These are phyloP conservation scores for Apodemia duryi DNA, from an alignment of 2,888 invertebrate species.

Conservation along the genomic window DNA sequence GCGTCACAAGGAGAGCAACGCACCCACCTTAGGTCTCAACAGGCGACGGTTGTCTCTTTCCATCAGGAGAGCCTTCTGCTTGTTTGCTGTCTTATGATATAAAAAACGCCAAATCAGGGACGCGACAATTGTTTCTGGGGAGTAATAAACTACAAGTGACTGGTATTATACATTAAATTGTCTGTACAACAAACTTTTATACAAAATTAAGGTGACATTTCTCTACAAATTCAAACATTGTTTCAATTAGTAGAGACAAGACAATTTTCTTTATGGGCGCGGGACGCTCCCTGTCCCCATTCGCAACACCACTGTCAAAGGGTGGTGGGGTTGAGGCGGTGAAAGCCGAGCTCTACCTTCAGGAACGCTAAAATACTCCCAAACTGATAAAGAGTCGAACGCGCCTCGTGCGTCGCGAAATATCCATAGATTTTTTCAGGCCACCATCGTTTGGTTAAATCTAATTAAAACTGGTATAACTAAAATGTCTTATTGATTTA, in stretches of 20 bases:
- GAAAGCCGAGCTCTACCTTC: slow-evolving; percentile 42
- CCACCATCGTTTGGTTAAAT: not conserved
- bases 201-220: not conserved
- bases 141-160: too few species aligned
- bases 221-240: slow-evolving; percentile 55
- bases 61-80: too few species aligned
- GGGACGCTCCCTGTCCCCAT: slow-evolving; percentile 73
- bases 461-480: not conserved
- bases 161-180: too few species aligned
- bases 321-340: slow-evolving; percentile 52
- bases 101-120: too few species aligned
- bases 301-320: slow-evolving; percentile 52
- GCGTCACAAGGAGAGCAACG: too few species aligned
- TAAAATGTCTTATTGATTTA: not conserved
- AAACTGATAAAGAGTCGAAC: slow-evolving; percentile 51
- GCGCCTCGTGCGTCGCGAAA: slow-evolving; percentile 34
- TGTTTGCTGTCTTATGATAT: too few species aligned
- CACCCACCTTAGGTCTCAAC: too few species aligned
- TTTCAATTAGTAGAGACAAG: slow-evolving; percentile 67
- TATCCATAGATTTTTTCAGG: not conserved
- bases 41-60: too few species aligned
- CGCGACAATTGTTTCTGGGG: too few species aligned
- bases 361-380: slow-evolving; percentile 50
- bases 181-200: not conserved
- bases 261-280: slow-evolving; percentile 71